These are phyloP conservation scores for Crocodylus rhombifer DNA, from an alignment of 2,797 vertebrate genomes.

Conservation along the genomic window DNA sequence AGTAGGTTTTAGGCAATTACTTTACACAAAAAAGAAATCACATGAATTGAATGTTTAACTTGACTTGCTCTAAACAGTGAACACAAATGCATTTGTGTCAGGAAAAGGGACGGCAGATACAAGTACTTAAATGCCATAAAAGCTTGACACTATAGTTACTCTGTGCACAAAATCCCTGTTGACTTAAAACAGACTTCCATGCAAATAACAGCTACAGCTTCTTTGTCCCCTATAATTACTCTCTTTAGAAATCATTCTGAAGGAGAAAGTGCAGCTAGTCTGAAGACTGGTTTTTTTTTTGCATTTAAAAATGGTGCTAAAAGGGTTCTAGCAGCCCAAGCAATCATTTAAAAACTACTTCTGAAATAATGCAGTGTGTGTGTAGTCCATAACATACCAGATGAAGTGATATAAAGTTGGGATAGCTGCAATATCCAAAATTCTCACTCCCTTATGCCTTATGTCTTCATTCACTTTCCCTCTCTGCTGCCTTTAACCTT, in stretches of 20 bases:
- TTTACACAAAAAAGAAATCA: neutral
- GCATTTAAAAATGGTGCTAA: neutral
- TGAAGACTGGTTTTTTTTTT: neutral
- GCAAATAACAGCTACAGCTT: neutral
- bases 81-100: neutral
- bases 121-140: neutral
- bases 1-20: neutral
- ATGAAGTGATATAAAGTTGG: conserved; percentile 40
- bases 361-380: conserved; percentile 12
- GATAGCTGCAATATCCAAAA: neutral
- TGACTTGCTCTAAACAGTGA: neutral
- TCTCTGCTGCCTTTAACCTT: neutral
- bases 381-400: conserved; percentile 20
- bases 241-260: neutral
- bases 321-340: neutral
- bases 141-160: neutral
- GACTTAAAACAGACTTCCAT: neutral
- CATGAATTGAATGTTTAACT: neutral
- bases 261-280: neutral
- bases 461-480: neutral
- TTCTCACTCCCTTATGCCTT: neutral
- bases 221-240: neutral
- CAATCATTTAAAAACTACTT: conserved; percentile 40
- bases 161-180: conserved; percentile 23
- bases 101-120: neutral